Base-by-base conservation (phyloP, 2,888 invertebrate genomes). In the Pachydiplax longipennis region DNA sequence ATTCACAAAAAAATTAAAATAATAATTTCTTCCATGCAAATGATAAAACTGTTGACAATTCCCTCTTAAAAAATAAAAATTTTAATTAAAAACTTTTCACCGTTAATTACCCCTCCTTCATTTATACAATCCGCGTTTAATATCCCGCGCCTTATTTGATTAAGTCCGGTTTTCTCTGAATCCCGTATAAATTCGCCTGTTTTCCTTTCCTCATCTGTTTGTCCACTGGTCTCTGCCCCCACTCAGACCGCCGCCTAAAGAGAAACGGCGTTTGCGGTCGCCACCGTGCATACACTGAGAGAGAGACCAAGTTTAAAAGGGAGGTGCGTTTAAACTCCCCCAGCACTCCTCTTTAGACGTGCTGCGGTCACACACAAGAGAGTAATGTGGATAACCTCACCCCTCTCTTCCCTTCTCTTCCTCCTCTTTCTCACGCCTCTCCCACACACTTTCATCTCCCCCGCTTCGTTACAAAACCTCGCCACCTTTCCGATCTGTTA, bases 351-450 rank as follows among this genome's bases (percentile, higher is more conserved):
- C 65, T 80, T 40, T n/a, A 80, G 82, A 53, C 82, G 82, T 53
- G 82, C 53, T 82, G 82, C 25, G 82, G 82, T 82, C 82, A 18
- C 82, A 25, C 53, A 80, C 80, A 37, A 80, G 37, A 80, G 80
- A 80, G 82, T 82, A 37, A 80, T 80, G 82, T 48, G 82, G 82
- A 82, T 82, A 82, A 82, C 82, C 82, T 82, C 82, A 82, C n/a
- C 8, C 37, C 37, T 4, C 37, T 40, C 37, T 37, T 40, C 37
- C 80, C 13, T 25, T 8, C 40, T 18, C 5, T 40, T 18, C 12
- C 37, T 10, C 81, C 40, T 40, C 40, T 22, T n/a, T 31, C 25
- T 0, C 25, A 8, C 40, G 10, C 22, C 44, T 25, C n/a, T 10
- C 81, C 10, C 44, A n/a, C 40, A 25, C 80, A 80, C 80, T 65